Conservation (phyloP, 1,140 invertebrate genomes). For the Conus ventricosus region DNA sequence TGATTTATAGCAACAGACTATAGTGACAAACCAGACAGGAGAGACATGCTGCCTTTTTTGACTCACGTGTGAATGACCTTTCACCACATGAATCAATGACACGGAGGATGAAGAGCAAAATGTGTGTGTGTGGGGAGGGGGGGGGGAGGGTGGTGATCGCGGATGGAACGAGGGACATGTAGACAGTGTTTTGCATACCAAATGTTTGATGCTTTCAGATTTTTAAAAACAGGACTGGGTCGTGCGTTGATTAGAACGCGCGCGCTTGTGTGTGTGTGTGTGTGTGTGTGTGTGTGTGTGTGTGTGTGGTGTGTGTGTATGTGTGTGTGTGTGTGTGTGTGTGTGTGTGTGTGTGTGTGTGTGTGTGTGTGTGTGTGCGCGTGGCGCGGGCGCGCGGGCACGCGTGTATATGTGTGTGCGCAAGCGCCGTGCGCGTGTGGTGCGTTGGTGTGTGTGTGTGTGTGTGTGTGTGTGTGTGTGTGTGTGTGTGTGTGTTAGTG, state of each 20-base stretch:
- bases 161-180: too few species aligned
- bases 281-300: not conserved
- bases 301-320: not conserved
- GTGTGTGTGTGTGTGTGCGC: conserved; percentile 16
- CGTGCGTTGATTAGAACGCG: not conserved
- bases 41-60: too few species aligned
- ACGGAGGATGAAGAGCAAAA: too few species aligned
- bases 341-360: conserved; percentile 4
- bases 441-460: not conserved
- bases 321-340: not conserved
- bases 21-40: too few species aligned
- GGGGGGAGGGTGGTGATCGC: too few species aligned
- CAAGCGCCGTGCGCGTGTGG: not conserved
- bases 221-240: too few species aligned
- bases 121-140: too few species aligned
- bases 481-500: not conserved
- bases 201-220: too few species aligned
- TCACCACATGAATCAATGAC: too few species aligned
- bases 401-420: not conserved
- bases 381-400: not conserved
- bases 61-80: too few species aligned
- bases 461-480: conserved; percentile 1
- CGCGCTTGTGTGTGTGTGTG: not conserved
- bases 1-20: too few species aligned
- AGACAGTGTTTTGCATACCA: too few species aligned